Conservation (phyloP, 2,888 invertebrate species). For the Polydrusus cervinus region DNA sequence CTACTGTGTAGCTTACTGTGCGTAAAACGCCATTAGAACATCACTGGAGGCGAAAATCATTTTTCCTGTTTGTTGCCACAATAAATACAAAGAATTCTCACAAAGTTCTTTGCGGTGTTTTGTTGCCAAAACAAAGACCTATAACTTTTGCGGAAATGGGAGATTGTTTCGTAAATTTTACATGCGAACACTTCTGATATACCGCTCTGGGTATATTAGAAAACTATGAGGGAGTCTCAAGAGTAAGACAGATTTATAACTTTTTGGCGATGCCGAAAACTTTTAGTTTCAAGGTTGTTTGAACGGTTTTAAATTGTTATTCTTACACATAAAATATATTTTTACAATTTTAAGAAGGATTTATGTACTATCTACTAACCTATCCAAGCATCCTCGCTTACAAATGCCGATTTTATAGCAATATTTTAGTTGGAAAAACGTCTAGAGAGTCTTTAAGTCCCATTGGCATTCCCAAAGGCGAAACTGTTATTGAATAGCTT, state of each 20-base stretch:
- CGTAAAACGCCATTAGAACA: slow-evolving; percentile 19
- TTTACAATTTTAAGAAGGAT: too few species aligned
- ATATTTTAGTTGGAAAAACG: too few species aligned
- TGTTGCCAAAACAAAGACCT: slow-evolving; percentile 5
- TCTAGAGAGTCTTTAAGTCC: too few species aligned
- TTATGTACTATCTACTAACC: too few species aligned
- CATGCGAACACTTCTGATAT: slow-evolving; percentile 13
- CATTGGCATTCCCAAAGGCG: too few species aligned
- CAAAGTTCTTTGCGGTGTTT: slow-evolving; percentile 4
- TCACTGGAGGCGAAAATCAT: slow-evolving; percentile 32
- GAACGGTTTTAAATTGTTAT: background rate
- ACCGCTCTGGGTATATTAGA: slow-evolving; percentile 7
- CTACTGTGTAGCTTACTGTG: slow-evolving; percentile 11
- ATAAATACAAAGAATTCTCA: slow-evolving; percentile 29
- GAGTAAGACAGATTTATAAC: background rate
- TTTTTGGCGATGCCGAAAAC: background rate
- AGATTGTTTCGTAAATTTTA: slow-evolving; percentile 18
- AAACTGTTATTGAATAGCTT: too few species aligned
- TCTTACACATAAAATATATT: too few species aligned
- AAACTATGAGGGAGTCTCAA: background rate
- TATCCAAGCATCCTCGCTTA: too few species aligned
- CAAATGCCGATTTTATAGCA: too few species aligned
- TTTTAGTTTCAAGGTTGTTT: background rate
- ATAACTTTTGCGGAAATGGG: slow-evolving; percentile 8
- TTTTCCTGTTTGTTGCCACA: slow-evolving; percentile 36